Evolutionary conservation across 2,888 invertebrate genomes (phyloP).

Genomic region (Bombylius major): DNA sequence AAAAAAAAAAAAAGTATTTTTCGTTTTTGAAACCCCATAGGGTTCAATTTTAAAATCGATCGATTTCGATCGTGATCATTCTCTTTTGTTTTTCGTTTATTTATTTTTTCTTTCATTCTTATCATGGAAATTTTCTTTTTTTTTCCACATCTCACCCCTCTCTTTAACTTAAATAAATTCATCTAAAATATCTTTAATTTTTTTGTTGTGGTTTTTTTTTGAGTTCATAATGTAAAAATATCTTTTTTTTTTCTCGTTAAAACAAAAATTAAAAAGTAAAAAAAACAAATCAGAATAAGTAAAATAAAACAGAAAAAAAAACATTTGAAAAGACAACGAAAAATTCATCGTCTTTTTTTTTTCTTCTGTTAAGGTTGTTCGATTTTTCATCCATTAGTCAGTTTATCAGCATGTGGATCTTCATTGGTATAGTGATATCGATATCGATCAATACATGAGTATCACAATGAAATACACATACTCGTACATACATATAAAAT

Average conservation of each 20-base stretch:
- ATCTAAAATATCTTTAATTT: slow-evolving; percentile 1
- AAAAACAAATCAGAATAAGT: too few species aligned
- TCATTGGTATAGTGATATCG: too few species aligned
- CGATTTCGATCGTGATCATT: slow-evolving; percentile 10
- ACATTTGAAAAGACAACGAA: too few species aligned
- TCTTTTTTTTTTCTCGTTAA: too few species aligned
- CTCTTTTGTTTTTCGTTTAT: slow-evolving; percentile 7
- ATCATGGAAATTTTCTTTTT: background rate
- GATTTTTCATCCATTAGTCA: background rate
- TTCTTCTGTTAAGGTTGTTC: background rate
- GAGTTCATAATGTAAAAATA: background rate
- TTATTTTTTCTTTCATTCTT: slow-evolving; percentile 10
- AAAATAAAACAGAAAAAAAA: too few species aligned
- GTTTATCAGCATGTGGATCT: too few species aligned
- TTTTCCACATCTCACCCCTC: background rate
- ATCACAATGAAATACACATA: too few species aligned
- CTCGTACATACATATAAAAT: too few species aligned
- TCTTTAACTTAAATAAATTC: too few species aligned
- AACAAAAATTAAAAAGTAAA: too few species aligned
- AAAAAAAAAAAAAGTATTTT: background rate
- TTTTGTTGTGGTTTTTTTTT: background rate
- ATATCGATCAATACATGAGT: too few species aligned
- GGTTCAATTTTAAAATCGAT: slow-evolving; percentile 13
- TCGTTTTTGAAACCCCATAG: slow-evolving; percentile 12
- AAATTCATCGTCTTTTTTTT: background rate